Base-by-base conservation (phyloP, 1,140 invertebrate species). In the Bombus sylvicola region DNA sequence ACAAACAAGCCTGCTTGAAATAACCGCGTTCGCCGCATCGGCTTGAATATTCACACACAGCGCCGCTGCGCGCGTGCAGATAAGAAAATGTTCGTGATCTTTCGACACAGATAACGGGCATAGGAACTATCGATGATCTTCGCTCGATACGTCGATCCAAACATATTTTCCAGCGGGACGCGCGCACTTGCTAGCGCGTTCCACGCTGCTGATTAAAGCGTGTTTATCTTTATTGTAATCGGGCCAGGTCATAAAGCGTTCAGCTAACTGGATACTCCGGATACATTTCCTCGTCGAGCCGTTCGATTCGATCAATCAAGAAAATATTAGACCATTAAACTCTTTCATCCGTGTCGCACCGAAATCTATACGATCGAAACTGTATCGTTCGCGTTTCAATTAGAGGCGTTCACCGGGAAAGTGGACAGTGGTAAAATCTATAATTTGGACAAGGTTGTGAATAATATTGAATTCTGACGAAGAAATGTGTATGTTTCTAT, bases 221-320 rank as follows among this genome's bases (percentile, higher is more conserved):
- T 80, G 83, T 72, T 85, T 85, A 85, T 85, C 83, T 85, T 72
- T 85, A 85, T 85, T 57, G 68, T 80, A 85, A 85, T 85, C 83
- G 76, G 76, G 37, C 68, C 31, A n/a, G 83, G 25, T 80, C 83
- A 25, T 85, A 80, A 85, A 80, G 39, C 53, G 53, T 72, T 71
- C 76, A 71, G 39, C 34, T 28, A 71, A 72, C 77, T 47, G 76
- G 66, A 79, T 53, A 43, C 47, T 15, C 77, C 37, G 76, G 66
- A 79, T 53, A 43, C 47, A 18, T 79, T 71, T 72, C 77, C 74
- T 78, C 43, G 64, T 34, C 64, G 43, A 39, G 41, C 28, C 68
- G 73, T 13, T 41, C 43, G 34, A 18, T 64, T 64, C 83, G 76
- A 80, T 85, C 83, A 47, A 85, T 83, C 74, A 77, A 69, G 83